Evolutionary conservation across 2,888 invertebrate genomes (phyloP), one percentile per base, ranked within the genome.

Genomic region (Cecidostiba fungosa): DNA sequence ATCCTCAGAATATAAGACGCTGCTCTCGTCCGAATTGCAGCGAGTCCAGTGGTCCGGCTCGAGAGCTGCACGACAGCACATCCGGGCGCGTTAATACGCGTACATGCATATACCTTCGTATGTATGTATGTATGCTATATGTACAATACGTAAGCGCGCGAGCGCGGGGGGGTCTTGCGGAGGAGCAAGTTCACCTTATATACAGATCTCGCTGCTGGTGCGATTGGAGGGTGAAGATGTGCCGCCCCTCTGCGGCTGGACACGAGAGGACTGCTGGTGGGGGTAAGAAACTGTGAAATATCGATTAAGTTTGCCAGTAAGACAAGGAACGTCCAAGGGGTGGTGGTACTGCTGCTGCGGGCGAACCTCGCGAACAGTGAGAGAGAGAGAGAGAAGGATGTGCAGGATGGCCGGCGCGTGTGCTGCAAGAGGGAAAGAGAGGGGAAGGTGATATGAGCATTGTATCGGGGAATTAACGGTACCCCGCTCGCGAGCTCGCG

Each of bases 271-370:
- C 54, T 10, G 89, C 87, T 86, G 90, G 93, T 91, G 93, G 92
- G 93, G 92, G 93, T 93, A 93, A 93, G 93, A 93, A 93, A 93
- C 93, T 93, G 93, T 93, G 93, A 93, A 93, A 93, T 93, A 93
- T 93, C 93, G 93, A 93, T 93, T 93, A 93, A 93, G 93, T 93
- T 93, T 93, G 93, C 93, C 92, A 92, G 93, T 87, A 93, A 93
- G 93, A 93, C 93, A 93, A 93, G 93, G 93, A 93, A 92, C 92
- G 93, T 92, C 92, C 92, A 90, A 90, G 91, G 91, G 91, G 91
- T 90, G 91, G 89, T 88, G 88, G 88, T 87, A 86, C 36, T 72
- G 59, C 59, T 23, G 59, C 47, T 88, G 80, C 39, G 82, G 79
- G 69, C 69, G 69, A 69, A 32, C 29, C 66, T 29, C 36, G 36